Conservation (phyloP, 1,140 invertebrate genomes). For the Camponotus pennsylvanicus region DNA sequence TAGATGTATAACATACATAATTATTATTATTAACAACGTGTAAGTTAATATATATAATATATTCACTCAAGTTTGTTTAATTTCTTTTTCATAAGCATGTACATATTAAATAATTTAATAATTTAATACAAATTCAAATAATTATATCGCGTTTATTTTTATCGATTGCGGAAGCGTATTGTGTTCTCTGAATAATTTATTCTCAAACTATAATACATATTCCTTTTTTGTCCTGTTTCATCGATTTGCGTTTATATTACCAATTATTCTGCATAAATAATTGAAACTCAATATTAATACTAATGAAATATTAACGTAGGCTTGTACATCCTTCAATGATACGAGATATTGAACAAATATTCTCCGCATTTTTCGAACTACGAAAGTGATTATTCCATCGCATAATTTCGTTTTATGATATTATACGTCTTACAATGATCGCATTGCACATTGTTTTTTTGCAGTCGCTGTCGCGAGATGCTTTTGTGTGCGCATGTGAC, state of each 20-base stretch:
- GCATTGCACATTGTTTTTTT: constrained; percentile 27
- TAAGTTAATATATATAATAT: background rate
- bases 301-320: background rate
- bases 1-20: background rate
- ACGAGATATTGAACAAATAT: background rate
- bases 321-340: background rate
- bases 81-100: background rate
- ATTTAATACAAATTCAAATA: background rate
- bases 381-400: background rate
- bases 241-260: background rate
- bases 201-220: background rate
- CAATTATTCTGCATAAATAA: background rate
- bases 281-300: background rate
- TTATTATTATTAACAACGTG: no score
- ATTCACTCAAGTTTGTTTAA: background rate
- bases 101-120: background rate
- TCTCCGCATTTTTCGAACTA: background rate
- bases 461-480: constrained; percentile 14
- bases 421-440: constrained; percentile 56
- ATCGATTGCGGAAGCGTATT: background rate
- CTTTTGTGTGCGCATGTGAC: constrained; percentile 61
- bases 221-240: background rate
- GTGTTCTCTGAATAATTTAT: background rate
- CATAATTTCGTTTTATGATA: constrained; percentile 9
- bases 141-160: background rate